A percentile compares a stretch with the other conserved stretches of the same genome.
Conservation (phyloP, 1,140 invertebrate species). For the Euwallacea fornicatus region DNA sequence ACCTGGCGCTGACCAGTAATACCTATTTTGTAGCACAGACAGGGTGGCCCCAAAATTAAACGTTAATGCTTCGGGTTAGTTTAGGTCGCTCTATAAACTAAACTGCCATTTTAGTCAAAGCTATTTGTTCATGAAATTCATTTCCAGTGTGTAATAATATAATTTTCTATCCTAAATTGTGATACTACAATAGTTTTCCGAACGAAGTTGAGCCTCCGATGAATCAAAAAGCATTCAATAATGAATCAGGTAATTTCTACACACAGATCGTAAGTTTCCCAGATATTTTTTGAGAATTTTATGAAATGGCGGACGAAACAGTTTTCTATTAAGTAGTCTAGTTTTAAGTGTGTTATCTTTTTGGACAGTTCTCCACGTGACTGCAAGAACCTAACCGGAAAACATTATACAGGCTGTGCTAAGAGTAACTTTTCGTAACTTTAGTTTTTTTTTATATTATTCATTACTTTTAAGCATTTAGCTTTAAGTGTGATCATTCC, state of each 20-base stretch:
- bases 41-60: no score
- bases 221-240: slow-evolving; percentile 8
- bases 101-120: slow-evolving; percentile 9
- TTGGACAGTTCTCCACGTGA: slow-evolving; percentile 30
- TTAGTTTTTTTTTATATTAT: slow-evolving; percentile 36
- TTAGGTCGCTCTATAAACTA: neutral
- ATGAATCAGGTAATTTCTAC: slow-evolving; percentile 27
- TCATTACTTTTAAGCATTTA: slow-evolving; percentile 38
- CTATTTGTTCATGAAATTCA: slow-evolving; percentile 8
- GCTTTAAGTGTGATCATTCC: slow-evolving; percentile 47
- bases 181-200: slow-evolving; percentile 44
- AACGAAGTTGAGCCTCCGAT: slow-evolving; percentile 6
- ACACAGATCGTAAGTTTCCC: slow-evolving; percentile 24
- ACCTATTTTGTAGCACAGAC: no score
- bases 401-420: slow-evolving; percentile 48
- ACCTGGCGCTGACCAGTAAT: neutral
- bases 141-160: slow-evolving; percentile 22
- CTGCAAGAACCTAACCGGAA: slow-evolving; percentile 34
- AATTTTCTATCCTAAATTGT: slow-evolving; percentile 39
- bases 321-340: slow-evolving; percentile 15
- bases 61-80: no score
- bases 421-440: slow-evolving; percentile 41
- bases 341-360: slow-evolving; percentile 31
- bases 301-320: slow-evolving; percentile 25
- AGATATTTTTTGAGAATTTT: slow-evolving; percentile 42